Base-by-base conservation (phyloP, 2,888 invertebrate genomes). In the Tachina grossa region DNA sequence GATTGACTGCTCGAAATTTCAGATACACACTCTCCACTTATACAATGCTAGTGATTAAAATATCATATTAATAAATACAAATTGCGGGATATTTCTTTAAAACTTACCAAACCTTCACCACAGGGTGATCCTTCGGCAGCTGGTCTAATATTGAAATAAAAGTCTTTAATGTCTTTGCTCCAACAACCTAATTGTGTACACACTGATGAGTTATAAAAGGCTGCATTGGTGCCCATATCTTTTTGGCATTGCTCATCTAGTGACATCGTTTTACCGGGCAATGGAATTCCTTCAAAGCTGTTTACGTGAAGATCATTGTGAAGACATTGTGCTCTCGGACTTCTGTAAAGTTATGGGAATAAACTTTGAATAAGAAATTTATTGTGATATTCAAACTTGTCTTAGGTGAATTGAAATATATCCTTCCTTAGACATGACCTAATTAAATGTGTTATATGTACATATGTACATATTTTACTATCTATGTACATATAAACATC, bases 161-260 rank as follows among this genome's bases (percentile, higher is more conserved):
- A 41, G 98, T 98, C 88, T n/a, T n/a, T n/a, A 98, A 98, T 85
- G 96, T 96, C 53, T 98, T 31, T 31, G 31, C 96, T 93, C 98
- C 98, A 98, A 92, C 98, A 98, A 94, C 98, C 98, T 88, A 98
- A 94, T 93, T 98, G 98, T 45, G 98, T 97, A 92, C 98, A 98
- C 41, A 4, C 31, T 87, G 4, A 31, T 31, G 31, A 2, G 4
- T 0, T 4, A 31, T 31, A 4, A 31, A 3, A 3, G 31, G 31
- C 31, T 31, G 2, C 31, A 31, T 98, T 97, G 57, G 98, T 98
- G 90, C 98, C 98, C 89, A 98, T 94, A 93, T 98, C 98, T 91
- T 97, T 95, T 88, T 97, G 94, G 93, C 98, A 98, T 92, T 98
- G 98, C 45, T 98, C 98, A 92, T 98, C 98, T 89, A 98, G 93